Evolutionary conservation across 2,797 vertebrate genomes (phyloP), one percentile per base, ranked within the genome.

Genomic region (Pseudotriccus pelzelni): DNA sequence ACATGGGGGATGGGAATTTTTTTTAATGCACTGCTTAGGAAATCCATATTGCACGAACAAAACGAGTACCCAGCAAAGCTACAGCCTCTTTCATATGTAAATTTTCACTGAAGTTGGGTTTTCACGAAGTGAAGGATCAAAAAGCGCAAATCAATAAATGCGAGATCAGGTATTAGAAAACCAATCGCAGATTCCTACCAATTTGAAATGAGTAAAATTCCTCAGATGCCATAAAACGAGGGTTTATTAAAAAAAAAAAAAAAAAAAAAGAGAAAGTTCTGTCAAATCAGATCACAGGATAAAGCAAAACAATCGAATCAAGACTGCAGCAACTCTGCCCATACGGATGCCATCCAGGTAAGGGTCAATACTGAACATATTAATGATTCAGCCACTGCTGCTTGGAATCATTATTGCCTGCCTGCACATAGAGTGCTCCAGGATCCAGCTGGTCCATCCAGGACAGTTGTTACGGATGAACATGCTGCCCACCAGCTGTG

Each of bases 1-100:
- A 39, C 1, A 0, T 0, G 1, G 17, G 5, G 28, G 64, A 55
- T 3, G 3, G 36, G 21, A 47, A 14, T 10, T 58, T 87, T 63
- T n/a, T 63, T 78, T 60, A 56, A 47, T 34, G 16, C 8, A 25
- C 18, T 37, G 6, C 9, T 59, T 47, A 44, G 44, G 28, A 88
- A 83, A 90, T 32, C 10, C 28, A 41, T 30, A 64, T 2, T 22
- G 27, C 36, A 88, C 23, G 22, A 91, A 55, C 27, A 69, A 63
- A 87, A 52, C 5, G 34, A 78, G 19, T 10, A 20, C 3, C 28
- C 25, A 67, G 37, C 23, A 39, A 88, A 88, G 21, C 12, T 41
- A 12, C n/a, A 49, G 5, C 3, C 16, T 67, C 59, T 47, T 79
- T 43, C n/a, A 50, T 14, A 37, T 0, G 36, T 10, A 23, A 15